Percentiles rank a stretch among this genome's conserved stretches.
Conservation (phyloP, 2,888 invertebrate genomes). For the Vannuccia rotundouncinata region DNA sequence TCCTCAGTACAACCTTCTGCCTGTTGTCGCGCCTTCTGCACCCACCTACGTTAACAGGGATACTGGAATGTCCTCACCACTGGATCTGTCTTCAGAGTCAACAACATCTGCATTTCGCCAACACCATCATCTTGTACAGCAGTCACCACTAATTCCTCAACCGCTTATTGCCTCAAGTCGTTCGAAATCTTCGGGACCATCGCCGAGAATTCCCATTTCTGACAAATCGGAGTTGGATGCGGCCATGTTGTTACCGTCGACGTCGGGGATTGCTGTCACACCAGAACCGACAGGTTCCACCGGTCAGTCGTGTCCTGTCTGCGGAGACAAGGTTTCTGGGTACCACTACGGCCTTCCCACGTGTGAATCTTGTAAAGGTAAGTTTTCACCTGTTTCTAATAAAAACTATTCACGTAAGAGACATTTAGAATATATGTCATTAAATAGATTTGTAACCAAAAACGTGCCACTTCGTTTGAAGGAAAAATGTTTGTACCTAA, state of each 20-base stretch:
- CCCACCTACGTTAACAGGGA: too few relatives aligned
- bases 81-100: not conserved
- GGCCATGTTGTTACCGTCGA: not conserved
- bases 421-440: too few relatives aligned
- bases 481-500: too few relatives aligned
- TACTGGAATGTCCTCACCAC: too few relatives aligned
- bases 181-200: not conserved
- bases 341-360: conserved; percentile 31
- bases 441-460: too few relatives aligned
- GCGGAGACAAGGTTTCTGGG: conserved; percentile 6
- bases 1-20: not conserved
- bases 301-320: conserved; percentile 7
- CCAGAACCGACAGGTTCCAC: not conserved
- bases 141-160: not conserved
- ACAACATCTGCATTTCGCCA: too few relatives aligned
- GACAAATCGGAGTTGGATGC: not conserved
- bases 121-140: not conserved
- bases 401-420: too few relatives aligned
- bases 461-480: too few relatives aligned
- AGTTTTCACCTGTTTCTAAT: too few relatives aligned
- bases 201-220: not conserved
- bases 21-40: not conserved
- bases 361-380: conserved; percentile 34
- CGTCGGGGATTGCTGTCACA: not conserved
- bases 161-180: not conserved